Conservation (phyloP, 2,797 vertebrate genomes). For the Catharus ustulatus region DNA sequence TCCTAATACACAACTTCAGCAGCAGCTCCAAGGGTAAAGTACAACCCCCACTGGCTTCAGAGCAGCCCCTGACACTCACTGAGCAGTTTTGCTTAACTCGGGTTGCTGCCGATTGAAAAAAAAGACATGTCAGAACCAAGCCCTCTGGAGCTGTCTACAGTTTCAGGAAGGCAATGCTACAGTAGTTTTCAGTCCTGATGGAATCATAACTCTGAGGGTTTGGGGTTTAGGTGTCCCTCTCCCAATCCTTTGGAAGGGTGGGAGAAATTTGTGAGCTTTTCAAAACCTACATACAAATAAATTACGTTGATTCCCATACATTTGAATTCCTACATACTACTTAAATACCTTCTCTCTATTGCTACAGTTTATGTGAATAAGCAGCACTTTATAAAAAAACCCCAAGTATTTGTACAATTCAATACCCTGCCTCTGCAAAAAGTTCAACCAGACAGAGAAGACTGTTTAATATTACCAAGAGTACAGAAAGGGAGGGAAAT, state of each 20-base stretch:
- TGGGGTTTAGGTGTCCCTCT: not conserved
- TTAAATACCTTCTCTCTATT: not conserved
- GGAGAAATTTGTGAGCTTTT: not conserved
- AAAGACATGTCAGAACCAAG: rapidly evolving
- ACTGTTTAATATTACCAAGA: not conserved
- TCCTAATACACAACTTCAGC: not conserved
- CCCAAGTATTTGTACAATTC: not conserved
- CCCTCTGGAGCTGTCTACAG: not conserved
- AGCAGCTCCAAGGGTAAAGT: not conserved
- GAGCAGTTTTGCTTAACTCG: not conserved
- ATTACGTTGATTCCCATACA: not conserved
- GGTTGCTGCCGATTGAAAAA: not conserved
- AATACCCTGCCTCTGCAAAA: not conserved
- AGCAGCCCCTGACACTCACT: not conserved
- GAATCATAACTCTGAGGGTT: not conserved
- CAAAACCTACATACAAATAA: not conserved
- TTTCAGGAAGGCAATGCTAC: not conserved
- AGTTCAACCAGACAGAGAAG: not conserved
- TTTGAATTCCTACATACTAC: not conserved
- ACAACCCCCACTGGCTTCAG: rapidly evolving
- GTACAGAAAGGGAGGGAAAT: not conserved
- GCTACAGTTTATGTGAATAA: not conserved
- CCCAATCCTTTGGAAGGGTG: not conserved
- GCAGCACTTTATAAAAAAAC: not conserved
- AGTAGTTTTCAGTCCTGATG: rapidly evolving